phyloP scores from a whole-genome alignment of 2,888 invertebrate species.

The Chamaedrilus cognettii region DNA sequence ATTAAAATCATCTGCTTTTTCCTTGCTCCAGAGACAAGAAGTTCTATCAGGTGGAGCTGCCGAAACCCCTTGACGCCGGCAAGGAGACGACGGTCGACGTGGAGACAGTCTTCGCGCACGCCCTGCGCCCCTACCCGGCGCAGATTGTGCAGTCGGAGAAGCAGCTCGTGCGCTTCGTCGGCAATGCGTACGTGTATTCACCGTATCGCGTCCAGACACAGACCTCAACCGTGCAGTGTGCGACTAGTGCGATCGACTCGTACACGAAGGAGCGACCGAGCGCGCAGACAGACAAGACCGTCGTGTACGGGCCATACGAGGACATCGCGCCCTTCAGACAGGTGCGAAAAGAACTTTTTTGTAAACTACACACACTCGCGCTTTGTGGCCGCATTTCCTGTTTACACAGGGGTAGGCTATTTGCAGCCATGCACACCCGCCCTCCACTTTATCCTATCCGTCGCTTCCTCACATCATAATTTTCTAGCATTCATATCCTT shows the following conservation, averaged over 20 bases:
- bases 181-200: slow-evolving; percentile 80
- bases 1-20: too few relatives aligned
- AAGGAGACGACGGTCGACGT: slow-evolving; percentile 51
- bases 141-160: slow-evolving; percentile 90
- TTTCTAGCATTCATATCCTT: too few relatives aligned
- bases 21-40: slow-evolving; percentile 17
- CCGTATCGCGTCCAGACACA: slow-evolving; percentile 81
- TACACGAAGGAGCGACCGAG: slow-evolving; percentile 55
- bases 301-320: slow-evolving; percentile 87
- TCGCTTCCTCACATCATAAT: too few relatives aligned
- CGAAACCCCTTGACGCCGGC: slow-evolving; percentile 47
- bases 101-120: slow-evolving; percentile 72
- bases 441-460: too few relatives aligned
- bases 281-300: slow-evolving; percentile 74
- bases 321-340: slow-evolving; percentile 68
- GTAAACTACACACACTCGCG: too few relatives aligned
- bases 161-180: slow-evolving; percentile 85
- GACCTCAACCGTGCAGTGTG: slow-evolving; percentile 77
- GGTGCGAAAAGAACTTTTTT: slow-evolving; percentile 42
- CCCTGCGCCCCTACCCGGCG: slow-evolving; percentile 80
- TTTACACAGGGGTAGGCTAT: too few relatives aligned
- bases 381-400: too few relatives aligned
- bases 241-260: slow-evolving; percentile 73
- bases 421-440: too few relatives aligned
- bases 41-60: slow-evolving; percentile 51